phyloP scores from a whole-genome alignment of 2,113 vertebrate genomes.

The Phyllostomus discolor region DNA sequence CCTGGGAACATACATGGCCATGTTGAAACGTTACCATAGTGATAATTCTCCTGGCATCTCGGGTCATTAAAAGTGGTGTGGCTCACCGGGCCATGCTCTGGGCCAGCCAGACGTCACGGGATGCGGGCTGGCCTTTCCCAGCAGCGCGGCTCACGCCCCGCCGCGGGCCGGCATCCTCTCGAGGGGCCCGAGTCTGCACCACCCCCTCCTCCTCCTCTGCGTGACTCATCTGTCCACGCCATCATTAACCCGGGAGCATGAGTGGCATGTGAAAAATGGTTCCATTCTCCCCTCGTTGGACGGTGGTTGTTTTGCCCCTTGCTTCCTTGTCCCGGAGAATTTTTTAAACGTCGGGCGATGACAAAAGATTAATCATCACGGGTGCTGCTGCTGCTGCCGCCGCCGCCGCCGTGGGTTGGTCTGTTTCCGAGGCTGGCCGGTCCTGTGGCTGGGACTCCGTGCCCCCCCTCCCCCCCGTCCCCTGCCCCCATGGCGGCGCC shows the following conservation, averaged over 20 bases:
- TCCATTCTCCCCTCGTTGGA: background rate
- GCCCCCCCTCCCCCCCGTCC: background rate
- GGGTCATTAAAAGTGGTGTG: constrained; percentile 46
- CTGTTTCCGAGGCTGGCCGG: background rate
- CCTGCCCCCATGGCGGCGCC: background rate
- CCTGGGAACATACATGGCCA: constrained; percentile 65
- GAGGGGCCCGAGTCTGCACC: background rate
- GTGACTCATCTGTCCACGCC: background rate
- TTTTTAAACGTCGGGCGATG: background rate
- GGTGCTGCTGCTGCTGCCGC: background rate
- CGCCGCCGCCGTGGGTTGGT: background rate
- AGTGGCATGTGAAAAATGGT: constrained; percentile 3
- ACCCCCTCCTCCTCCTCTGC: background rate
- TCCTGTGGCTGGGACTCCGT: background rate
- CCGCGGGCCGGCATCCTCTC: background rate
- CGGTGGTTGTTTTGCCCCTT: background rate
- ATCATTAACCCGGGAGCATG: constrained; percentile 57
- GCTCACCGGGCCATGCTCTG: background rate
- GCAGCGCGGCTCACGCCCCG: background rate
- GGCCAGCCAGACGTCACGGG: constrained; percentile 53
- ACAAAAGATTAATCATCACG: background rate
- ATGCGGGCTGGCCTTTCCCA: constrained; percentile 10
- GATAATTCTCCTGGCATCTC: constrained; percentile 72
- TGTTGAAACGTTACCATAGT: constrained; percentile 73
- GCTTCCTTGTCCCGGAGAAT: background rate